Percentiles rank a stretch among this genome's conserved stretches.
phyloP scores from a whole-genome alignment of 2,888 invertebrate species.

The Melanargia galathea region DNA sequence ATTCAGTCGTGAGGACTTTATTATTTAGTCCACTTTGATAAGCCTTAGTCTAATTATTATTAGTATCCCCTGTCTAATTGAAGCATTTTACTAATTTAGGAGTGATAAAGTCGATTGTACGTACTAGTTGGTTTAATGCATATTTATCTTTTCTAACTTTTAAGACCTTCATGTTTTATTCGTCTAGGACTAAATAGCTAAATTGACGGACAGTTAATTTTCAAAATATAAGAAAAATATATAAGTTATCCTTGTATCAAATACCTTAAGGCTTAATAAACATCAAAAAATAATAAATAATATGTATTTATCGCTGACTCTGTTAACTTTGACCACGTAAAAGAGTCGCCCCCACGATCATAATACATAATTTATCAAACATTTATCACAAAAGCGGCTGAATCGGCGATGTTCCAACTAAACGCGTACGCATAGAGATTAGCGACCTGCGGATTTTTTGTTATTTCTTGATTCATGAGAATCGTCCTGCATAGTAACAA shows the following conservation, averaged over 20 bases:
- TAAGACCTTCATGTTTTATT: too few species aligned
- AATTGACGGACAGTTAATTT: neutral
- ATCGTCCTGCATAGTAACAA: neutral
- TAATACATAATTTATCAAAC: conserved; percentile 36
- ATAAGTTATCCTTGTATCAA: neutral
- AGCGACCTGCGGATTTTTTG: neutral
- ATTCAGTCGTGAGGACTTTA: too few species aligned
- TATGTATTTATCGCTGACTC: conserved; percentile 13
- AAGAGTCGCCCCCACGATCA: conserved; percentile 20
- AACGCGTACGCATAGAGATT: neutral
- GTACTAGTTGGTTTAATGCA: too few species aligned
- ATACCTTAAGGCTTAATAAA: neutral
- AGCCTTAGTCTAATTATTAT: too few species aligned
- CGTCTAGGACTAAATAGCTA: too few species aligned
- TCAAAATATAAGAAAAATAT: neutral
- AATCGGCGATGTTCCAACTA: conserved; percentile 19
- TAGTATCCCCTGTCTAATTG: too few species aligned
- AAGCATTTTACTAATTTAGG: too few species aligned
- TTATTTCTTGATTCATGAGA: neutral
- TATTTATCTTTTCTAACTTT: too few species aligned
- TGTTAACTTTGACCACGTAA: conserved; percentile 3
- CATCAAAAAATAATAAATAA: neutral
- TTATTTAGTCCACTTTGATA: too few species aligned
- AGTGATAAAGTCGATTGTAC: too few species aligned
- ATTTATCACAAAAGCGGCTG: conserved; percentile 27